These are phyloP conservation scores for Apodemus sylvaticus DNA, from an alignment of 2,113 vertebrate genomes.

Conservation along the genomic window DNA sequence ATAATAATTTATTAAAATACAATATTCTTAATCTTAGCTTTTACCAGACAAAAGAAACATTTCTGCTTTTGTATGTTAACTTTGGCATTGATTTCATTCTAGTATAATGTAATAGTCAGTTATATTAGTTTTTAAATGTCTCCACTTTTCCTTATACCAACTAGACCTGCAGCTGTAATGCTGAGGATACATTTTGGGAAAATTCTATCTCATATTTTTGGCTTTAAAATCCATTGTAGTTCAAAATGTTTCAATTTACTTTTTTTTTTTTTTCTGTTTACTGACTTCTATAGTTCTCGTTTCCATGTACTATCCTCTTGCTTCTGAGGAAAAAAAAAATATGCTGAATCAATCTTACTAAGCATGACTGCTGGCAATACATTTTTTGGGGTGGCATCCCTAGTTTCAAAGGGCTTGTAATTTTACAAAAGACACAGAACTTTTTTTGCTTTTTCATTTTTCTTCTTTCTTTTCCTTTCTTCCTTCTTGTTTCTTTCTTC, in stretches of 20 bases:
- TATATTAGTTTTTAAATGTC: neutral
- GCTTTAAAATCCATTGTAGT: neutral
- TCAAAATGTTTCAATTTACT: neutral
- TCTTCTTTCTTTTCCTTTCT: neutral
- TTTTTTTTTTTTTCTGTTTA: neutral
- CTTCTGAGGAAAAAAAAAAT: neutral
- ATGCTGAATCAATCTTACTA: neutral
- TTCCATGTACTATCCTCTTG: neutral
- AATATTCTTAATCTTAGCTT: neutral
- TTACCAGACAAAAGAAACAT: neutral
- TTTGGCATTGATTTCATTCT: neutral
- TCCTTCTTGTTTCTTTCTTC: neutral
- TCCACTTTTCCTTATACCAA: neutral
- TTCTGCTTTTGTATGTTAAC: neutral
- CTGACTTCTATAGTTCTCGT: neutral
- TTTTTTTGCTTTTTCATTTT: neutral
- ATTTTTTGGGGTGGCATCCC: neutral
- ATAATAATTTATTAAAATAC: neutral
- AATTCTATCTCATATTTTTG: neutral
- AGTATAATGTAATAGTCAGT: neutral
- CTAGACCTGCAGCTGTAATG: neutral
- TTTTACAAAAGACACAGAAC: neutral
- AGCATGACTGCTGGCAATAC: neutral
- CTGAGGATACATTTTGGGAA: neutral
- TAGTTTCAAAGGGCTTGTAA: neutral